These are phyloP conservation scores for Mythimna loreyi DNA, from an alignment of 2,888 invertebrate genomes.

Conservation along the genomic window DNA sequence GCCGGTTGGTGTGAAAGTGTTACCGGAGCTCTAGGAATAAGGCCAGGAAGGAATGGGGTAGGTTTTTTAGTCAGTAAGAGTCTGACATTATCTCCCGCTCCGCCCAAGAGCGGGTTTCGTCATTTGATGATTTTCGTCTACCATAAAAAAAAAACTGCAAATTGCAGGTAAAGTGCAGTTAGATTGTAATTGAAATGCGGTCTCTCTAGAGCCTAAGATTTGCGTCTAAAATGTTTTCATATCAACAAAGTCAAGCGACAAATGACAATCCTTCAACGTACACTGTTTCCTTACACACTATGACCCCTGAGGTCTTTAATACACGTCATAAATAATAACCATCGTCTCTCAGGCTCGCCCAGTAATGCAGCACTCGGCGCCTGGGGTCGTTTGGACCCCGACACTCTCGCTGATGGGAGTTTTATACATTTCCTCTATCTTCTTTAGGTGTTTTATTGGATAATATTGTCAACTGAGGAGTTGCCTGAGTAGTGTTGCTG, in stretches of 20 bases:
- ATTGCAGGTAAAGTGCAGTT: too few relatives aligned
- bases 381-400: conserved; percentile 46
- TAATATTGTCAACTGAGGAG: conserved; percentile 7
- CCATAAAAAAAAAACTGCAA: too few relatives aligned
- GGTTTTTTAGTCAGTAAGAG: too few relatives aligned
- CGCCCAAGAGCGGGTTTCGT: too few relatives aligned
- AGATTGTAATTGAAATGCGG: too few relatives aligned
- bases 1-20: too few relatives aligned
- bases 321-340: conserved; percentile 58
- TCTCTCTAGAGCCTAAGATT: too few relatives aligned
- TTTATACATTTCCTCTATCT: conserved; percentile 29
- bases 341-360: conserved; percentile 29
- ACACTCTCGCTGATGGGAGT: conserved; percentile 41
- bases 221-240: too few relatives aligned
- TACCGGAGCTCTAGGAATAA: too few relatives aligned
- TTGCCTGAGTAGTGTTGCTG: background rate
- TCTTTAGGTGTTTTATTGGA: conserved; percentile 24
- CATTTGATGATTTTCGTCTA: too few relatives aligned
- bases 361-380: conserved; percentile 55
- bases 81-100: too few relatives aligned
- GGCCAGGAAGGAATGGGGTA: too few relatives aligned
- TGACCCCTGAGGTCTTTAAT: conserved; percentile 25
- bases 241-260: conserved; percentile 18
- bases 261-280: conserved; percentile 10
- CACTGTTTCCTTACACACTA: conserved; percentile 16